Conservation (phyloP, 1,140 invertebrate genomes). For the Diploscapter pachys region DNA sequence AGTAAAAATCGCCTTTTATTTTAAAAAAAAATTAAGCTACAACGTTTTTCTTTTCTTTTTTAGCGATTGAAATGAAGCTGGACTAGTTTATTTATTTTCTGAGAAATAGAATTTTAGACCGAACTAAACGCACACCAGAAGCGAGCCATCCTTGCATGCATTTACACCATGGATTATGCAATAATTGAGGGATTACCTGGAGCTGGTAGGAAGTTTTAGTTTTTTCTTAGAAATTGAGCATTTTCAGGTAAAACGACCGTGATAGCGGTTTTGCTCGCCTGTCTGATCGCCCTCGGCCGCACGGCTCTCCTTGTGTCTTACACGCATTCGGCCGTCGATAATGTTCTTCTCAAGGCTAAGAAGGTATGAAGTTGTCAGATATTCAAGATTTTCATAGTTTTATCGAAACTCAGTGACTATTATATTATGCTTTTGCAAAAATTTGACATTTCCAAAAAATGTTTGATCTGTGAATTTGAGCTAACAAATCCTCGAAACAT, state of each 20-base stretch:
- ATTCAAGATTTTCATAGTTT: too few species aligned
- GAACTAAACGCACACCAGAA: not conserved
- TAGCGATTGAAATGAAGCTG: too few species aligned
- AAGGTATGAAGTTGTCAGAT: not conserved
- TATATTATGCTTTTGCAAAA: too few species aligned
- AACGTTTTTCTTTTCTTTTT: too few species aligned
- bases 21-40: too few species aligned
- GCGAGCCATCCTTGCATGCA: not conserved
- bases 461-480: too few species aligned
- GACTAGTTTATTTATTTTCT: too few species aligned
- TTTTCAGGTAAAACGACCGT: conserved; percentile 30
- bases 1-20: too few species aligned
- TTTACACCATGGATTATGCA: conserved; percentile 16
- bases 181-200: conserved; percentile 34
- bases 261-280: conserved; percentile 26
- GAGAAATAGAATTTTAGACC: too few species aligned
- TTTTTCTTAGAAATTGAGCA: not conserved
- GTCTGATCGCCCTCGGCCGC: conserved; percentile 16
- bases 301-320: conserved; percentile 24
- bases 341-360: conserved; percentile 18
- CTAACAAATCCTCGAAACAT: too few species aligned
- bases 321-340: conserved; percentile 35
- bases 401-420: too few species aligned
- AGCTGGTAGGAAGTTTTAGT: conserved; percentile 15
- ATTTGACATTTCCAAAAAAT: too few species aligned